Evolutionary conservation across 2,797 vertebrate species (phyloP).

Genomic region (Fratercula arctica): DNA sequence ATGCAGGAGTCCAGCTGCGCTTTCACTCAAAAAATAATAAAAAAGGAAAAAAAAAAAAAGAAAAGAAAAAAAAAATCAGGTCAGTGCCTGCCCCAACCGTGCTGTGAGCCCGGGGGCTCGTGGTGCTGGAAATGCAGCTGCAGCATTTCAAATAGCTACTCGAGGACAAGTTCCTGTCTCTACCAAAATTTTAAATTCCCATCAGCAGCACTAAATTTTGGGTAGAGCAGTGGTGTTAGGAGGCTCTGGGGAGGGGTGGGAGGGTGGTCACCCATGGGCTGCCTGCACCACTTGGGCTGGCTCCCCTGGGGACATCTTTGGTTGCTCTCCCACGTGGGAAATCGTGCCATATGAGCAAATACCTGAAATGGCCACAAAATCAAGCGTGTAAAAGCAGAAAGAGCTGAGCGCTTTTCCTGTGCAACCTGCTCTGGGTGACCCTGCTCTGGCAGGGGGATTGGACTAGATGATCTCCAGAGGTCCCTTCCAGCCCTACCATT

Average conservation of each 20-base stretch:
- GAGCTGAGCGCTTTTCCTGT: neutral
- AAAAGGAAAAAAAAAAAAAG: neutral
- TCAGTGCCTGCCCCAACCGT: neutral
- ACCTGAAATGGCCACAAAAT: neutral
- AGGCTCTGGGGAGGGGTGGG: neutral
- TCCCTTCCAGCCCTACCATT: too few species aligned
- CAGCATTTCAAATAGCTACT: neutral
- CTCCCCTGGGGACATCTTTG: fast-evolving
- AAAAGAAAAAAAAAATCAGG: neutral
- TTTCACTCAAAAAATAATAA: neutral
- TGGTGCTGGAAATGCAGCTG: neutral
- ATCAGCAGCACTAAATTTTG: fast-evolving
- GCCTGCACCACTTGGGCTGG: neutral
- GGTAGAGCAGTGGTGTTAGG: fast-evolving
- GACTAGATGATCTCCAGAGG: too few species aligned
- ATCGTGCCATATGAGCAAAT: fast-evolving
- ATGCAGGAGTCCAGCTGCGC: neutral
- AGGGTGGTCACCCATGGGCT: fast-evolving
- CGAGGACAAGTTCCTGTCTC: neutral
- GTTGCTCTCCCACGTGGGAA: fast-evolving
- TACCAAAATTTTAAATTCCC: neutral
- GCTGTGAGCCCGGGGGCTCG: neutral
- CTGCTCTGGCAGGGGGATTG: too few species aligned
- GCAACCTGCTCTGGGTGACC: too few species aligned
- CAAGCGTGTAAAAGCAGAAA: fast-evolving